Base-by-base conservation (phyloP, 2,797 vertebrate genomes). In the Anguilla anguilla region DNA sequence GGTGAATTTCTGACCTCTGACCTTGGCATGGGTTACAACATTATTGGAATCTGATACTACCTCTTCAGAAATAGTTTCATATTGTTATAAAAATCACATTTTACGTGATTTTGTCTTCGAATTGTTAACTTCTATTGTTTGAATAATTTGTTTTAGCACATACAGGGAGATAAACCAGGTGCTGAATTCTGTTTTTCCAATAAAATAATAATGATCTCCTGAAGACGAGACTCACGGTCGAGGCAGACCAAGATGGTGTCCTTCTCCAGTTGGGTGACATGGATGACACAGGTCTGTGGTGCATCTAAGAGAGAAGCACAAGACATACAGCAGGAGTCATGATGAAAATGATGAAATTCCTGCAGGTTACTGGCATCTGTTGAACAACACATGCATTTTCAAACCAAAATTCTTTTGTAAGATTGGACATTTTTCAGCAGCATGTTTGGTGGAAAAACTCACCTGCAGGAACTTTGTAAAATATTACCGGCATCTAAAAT, bases 221-320 rank as follows among this genome's bases (percentile, higher is more conserved):
- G 35, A 22, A 83, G 77, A 77, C 2, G 31, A 19, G 46, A 97
- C 97, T 97, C 95, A 98, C 97, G 97, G 90, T 97, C 97, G 87
- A 98, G 92, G 93, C 97, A 98, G 83, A 98, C 97, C 88, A 98
- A 94, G 92, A 98, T 97, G 89, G 97, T 98, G 89, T 98, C 97
- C 93, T 97, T 96, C 92, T 98, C 97, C 93, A 98, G 93, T 83
- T 98, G 97, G 46, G 97, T 98, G 88, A 97, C 96, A 67, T 97
- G 97, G 87, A 97, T 96, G 87, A 97, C 97, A 86, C 94, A 97
- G 4, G 96, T 95, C 94, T 97, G 97, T 57, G 97, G 96, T 67
- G 94, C 95, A 91, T 97, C 97, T 97, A 87, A 25, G 25, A 69
- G 64, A 69, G 6, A 17, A 28, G 5, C 64, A 69, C n/a, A n/a